Conservation (phyloP, 2,888 invertebrate species). For the Dryomyza anilis region DNA sequence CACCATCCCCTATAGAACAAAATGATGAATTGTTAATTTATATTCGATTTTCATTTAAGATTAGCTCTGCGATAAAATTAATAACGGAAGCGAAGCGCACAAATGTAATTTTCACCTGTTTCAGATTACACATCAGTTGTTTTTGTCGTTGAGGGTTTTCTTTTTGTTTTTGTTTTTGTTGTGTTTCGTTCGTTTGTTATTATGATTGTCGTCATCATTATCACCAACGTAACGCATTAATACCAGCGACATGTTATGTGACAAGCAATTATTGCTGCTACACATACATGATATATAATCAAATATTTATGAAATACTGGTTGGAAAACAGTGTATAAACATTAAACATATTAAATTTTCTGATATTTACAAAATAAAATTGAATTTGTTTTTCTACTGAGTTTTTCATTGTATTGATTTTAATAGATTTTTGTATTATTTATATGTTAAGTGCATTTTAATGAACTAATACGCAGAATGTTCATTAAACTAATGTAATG, state of each 20-base stretch:
- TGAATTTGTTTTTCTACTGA: no score
- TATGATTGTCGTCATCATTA: background rate
- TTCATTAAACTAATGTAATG: no score
- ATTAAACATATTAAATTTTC: no score
- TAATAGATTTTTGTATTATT: no score
- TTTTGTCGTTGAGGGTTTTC: background rate
- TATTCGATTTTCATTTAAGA: constrained; percentile 12
- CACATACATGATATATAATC: no score
- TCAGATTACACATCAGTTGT: constrained; percentile 14
- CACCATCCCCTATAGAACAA: background rate
- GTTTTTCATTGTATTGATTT: no score
- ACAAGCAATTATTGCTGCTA: background rate
- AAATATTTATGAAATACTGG: no score
- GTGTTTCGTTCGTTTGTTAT: background rate
- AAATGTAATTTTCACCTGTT: constrained; percentile 23
- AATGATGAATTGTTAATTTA: constrained; percentile 13
- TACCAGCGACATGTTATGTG: background rate
- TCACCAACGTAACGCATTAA: background rate
- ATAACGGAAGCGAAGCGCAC: constrained; percentile 8
- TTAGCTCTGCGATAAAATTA: constrained; percentile 13
- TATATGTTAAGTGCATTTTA: no score
- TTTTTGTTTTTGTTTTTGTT: background rate
- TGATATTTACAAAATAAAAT: no score
- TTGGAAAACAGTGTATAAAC: no score
- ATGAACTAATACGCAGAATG: no score